Percentiles rank a stretch among this genome's conserved stretches.
Evolutionary conservation across 2,113 vertebrate genomes (phyloP).

Genomic region (Semicossyphus pulcher): DNA sequence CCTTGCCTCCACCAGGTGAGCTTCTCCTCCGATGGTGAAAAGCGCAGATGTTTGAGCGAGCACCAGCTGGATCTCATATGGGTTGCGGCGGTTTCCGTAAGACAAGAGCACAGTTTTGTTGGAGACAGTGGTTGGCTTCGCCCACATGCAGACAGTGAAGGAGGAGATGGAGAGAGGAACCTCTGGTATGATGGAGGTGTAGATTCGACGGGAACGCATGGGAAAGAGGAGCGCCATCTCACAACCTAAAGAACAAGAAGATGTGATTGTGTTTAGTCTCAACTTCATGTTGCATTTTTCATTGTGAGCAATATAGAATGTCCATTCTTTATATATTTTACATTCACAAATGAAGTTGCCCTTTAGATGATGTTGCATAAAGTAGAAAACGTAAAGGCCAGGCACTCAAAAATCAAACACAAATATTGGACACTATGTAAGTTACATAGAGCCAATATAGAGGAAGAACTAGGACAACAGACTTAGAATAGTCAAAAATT

Average conservation of each 20-base stretch:
- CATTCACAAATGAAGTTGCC: not conserved
- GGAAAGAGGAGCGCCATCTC: constrained; percentile 93
- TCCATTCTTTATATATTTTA: not conserved
- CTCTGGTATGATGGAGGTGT: constrained; percentile 85
- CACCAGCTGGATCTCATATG: constrained; percentile 92
- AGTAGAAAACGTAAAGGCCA: too few species aligned
- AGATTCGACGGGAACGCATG: constrained; percentile 93
- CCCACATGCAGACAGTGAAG: constrained; percentile 92
- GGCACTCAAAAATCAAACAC: too few species aligned
- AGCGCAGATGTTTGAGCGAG: constrained; percentile 79
- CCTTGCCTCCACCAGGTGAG: constrained; percentile 80
- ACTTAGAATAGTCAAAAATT: too few species aligned
- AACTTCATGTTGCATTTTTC: not conserved
- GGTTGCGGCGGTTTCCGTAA: constrained; percentile 90
- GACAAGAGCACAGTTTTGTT: constrained; percentile 94
- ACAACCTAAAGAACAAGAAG: constrained; percentile 83
- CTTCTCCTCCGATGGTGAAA: constrained; percentile 84
- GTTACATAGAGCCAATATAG: too few species aligned
- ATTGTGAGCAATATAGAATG: not conserved
- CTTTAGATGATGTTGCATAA: too few species aligned
- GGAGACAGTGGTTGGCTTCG: constrained; percentile 86
- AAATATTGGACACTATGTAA: too few species aligned
- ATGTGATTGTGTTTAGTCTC: not conserved
- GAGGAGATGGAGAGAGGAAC: constrained; percentile 79
- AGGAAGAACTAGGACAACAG: too few species aligned